Percentiles rank a stretch among this genome's conserved stretches.
Conservation (phyloP, 2,797 vertebrate genomes). For the Menidia menidia region DNA sequence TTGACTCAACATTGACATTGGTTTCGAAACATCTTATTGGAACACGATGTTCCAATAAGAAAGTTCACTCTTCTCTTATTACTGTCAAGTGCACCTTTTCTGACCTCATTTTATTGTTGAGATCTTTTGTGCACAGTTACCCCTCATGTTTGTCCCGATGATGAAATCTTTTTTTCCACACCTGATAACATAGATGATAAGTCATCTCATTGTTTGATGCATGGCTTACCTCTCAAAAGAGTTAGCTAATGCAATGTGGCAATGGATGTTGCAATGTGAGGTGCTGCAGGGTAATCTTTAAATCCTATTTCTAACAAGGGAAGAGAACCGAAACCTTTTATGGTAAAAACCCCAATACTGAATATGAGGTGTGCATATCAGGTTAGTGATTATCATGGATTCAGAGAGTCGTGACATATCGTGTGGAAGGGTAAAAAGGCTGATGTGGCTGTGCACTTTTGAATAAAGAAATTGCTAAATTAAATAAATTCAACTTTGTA, state of each 20-base stretch:
- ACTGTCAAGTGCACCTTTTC: background rate
- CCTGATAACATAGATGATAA: constrained; percentile 22
- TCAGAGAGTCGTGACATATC: too few relatives aligned
- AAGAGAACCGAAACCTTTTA: background rate
- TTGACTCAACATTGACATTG: background rate
- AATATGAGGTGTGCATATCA: background rate
- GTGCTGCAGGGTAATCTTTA: constrained; percentile 4
- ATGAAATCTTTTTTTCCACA: background rate
- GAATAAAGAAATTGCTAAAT: too few relatives aligned
- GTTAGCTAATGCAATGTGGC: background rate
- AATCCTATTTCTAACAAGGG: background rate
- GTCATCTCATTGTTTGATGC: constrained; percentile 13
- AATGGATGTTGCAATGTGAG: constrained; percentile 1
- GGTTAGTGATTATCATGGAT: background rate
- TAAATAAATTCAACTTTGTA: too few relatives aligned
- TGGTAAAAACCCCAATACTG: background rate
- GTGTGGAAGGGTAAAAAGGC: too few relatives aligned
- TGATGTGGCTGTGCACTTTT: too few relatives aligned
- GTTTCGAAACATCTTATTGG: background rate
- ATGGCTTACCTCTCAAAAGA: constrained; percentile 13
- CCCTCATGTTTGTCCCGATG: background rate
- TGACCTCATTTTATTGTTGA: background rate
- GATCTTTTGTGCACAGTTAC: background rate
- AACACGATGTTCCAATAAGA: background rate
- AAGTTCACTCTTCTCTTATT: background rate